Base-by-base conservation (phyloP, 2,113 vertebrate genomes). In the Maccullochella peelii region DNA sequence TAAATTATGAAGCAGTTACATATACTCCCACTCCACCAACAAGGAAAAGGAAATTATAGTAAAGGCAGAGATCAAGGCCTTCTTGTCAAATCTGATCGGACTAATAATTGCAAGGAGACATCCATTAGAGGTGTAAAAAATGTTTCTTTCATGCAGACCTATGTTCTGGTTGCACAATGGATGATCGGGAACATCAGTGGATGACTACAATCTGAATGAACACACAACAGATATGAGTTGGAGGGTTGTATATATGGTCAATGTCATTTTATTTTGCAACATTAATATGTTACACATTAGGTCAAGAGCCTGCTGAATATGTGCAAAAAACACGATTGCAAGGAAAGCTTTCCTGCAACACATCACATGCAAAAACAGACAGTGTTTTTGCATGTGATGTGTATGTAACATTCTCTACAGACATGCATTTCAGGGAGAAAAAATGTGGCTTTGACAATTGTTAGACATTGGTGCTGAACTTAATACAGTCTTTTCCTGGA, bases 31-130 rank as follows among this genome's bases (percentile, higher is more conserved):
- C 16, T 67, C 12, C 20, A 1, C 50, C 36, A 65, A n/a, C 6
- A 10, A 20, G 18, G 50, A 58, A 62, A 58, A 15, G 8, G 5
- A 38, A 58, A 63, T 42, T 25, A 69, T 18, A 16, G 25, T 7
- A 61, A 50, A 40, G 15, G 7, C 55, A 27, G 1, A 68, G 36
- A 40, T 78, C 40, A 57, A 76, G 44, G 55, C n/a, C 40, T n/a
- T 69, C 58, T 57, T 49, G 38, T 42, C 5, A 70, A 69, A 63
- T 75, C 6, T 55, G 23, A 63, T 70, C 44, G 7, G 8, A 73
- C 14, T 44, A 71, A 59, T 71, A 80, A 70, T 55, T 75, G n/a
- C 49, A 58, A 40, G 47, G n/a, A 69, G 52, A 49, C 12, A 76
- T 70, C 55, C 27, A 57, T 55, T 49, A 55, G 16, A 49, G 8